Conservation (phyloP, 1,140 invertebrate genomes). For the Zaprionus ornatus region DNA sequence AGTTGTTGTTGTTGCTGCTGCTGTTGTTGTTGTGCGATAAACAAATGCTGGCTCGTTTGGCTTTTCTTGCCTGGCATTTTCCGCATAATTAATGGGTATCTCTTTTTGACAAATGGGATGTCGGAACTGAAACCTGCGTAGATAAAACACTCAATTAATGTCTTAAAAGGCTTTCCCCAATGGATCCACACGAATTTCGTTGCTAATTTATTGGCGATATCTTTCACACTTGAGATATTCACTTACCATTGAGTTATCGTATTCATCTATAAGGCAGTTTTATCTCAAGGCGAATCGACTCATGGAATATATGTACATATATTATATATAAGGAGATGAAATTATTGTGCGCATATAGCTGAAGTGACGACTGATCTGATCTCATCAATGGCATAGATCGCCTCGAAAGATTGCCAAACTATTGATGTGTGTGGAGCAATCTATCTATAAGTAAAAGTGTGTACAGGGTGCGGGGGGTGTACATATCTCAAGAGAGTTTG, state of each 20-base stretch:
- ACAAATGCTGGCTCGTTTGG: constrained; percentile 2
- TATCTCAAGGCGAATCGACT: constrained; percentile 23
- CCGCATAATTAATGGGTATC: constrained; percentile 23
- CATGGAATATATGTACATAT: not conserved
- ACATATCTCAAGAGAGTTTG: constrained; percentile 41
- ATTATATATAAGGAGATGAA: constrained; percentile 13
- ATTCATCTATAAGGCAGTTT: constrained; percentile 8
- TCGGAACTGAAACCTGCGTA: constrained; percentile 10
- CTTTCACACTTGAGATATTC: constrained; percentile 31
- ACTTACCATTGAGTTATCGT: constrained; percentile 3
- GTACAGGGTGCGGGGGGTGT: constrained; percentile 29
- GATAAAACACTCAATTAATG: constrained; percentile 32
- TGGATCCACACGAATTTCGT: not conserved
- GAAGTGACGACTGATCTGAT: constrained; percentile 74
- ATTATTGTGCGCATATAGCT: constrained; percentile 16
- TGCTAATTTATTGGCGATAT: constrained; percentile 14
- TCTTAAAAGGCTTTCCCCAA: not conserved
- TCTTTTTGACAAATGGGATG: constrained; percentile 19
- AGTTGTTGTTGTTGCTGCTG: not conserved
- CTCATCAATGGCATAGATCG: constrained; percentile 67
- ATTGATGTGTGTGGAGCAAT: constrained; percentile 47
- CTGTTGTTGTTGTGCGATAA: constrained; percentile 1
- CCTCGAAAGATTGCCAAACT: constrained; percentile 59
- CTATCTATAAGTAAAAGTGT: constrained; percentile 12
- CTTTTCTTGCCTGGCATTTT: not conserved